A percentile compares a stretch with the other conserved stretches of the same genome.
These are phyloP conservation scores for Pampusana beccarii DNA, from an alignment of 2,113 vertebrate genomes.

Conservation along the genomic window DNA sequence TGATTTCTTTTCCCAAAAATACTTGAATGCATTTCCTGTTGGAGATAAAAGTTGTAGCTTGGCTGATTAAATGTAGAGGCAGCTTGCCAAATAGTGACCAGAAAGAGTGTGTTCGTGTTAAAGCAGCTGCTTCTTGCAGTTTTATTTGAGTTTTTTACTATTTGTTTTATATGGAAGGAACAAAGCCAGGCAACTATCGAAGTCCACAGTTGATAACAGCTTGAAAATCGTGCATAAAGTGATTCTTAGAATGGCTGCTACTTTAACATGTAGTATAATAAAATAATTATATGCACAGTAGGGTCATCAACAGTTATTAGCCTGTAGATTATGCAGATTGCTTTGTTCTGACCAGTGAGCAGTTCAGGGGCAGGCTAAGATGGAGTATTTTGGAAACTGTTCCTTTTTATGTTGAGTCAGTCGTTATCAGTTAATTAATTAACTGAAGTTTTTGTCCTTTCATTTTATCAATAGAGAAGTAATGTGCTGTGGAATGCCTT, in stretches of 20 bases:
- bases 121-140: not conserved
- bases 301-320: not conserved
- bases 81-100: not conserved
- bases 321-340: not conserved
- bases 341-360: not conserved
- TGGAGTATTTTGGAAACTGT: not conserved
- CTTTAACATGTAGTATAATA: not conserved
- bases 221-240: not conserved
- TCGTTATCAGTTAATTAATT: not conserved
- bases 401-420: not conserved
- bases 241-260: not conserved
- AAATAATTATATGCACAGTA: not conserved
- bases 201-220: not conserved
- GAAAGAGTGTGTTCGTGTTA: not conserved
- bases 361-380: not conserved
- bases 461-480: not conserved
- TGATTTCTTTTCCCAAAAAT: slow-evolving; percentile 47
- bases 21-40: slow-evolving; percentile 32
- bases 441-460: not conserved
- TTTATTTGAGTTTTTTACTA: not conserved
- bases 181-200: not conserved
- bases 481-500: not conserved
- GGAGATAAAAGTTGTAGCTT: slow-evolving; percentile 9
- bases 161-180: not conserved
- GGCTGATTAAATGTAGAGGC: not conserved